These are phyloP conservation scores for Halcyon chelicuti DNA, from an alignment of 2,797 vertebrate genomes.

Conservation along the genomic window DNA sequence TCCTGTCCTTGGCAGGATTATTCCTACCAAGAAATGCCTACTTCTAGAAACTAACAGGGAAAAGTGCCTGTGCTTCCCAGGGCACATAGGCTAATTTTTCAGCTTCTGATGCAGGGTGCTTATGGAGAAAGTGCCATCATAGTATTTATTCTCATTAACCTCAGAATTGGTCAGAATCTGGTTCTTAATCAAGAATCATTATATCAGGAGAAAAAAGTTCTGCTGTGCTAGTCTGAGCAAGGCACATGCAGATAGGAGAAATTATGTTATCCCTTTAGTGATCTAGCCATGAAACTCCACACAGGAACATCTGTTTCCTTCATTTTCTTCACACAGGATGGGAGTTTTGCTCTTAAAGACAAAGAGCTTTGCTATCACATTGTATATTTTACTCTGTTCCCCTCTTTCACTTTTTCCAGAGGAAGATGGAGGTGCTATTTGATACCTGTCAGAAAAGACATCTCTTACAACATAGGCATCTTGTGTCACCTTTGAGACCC, in stretches of 20 bases:
- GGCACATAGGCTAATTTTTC: not conserved
- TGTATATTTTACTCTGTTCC: slow-evolving; percentile 44
- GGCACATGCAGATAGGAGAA: not conserved
- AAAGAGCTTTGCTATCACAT: slow-evolving; percentile 14
- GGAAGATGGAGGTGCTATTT: not conserved
- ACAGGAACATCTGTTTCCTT: slow-evolving; percentile 19
- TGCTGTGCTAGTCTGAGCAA: not conserved
- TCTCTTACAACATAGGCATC: not conserved
- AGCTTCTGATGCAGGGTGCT: not conserved
- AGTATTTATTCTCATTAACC: not conserved
- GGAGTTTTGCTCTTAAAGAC: slow-evolving; percentile 27
- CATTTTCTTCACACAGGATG: not conserved
- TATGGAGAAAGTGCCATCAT: not conserved
- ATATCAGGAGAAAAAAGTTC: not conserved
- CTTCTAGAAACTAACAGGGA: not conserved
- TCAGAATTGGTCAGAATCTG: not conserved
- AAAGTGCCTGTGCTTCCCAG: not conserved
- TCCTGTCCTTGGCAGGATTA: not conserved
- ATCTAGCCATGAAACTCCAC: not conserved
- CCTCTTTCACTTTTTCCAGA: not conserved
- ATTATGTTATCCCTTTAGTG: slow-evolving; percentile 4
- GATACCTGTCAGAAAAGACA: slow-evolving; percentile 34
- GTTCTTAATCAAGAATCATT: not conserved
- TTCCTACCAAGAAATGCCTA: not conserved
- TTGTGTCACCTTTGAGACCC: not conserved